Base-by-base conservation (phyloP, 2,113 vertebrate species). In the Neomonachus schauinslandi region DNA sequence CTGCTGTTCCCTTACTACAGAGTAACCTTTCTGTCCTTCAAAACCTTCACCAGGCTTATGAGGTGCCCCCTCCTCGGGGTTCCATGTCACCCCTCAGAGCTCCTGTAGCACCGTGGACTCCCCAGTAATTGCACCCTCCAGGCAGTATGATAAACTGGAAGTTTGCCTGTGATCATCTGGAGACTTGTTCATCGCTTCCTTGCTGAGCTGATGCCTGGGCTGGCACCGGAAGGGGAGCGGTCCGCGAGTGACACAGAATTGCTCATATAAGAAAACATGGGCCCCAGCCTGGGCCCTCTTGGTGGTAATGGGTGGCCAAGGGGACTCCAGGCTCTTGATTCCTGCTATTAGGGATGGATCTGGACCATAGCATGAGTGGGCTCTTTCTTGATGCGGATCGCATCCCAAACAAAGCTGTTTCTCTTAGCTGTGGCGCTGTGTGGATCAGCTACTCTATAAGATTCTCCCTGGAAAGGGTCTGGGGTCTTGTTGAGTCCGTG, bases 141-240 rank as follows among this genome's bases (percentile, higher is more conserved):
- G 21, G 63, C 19, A 65, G 53, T 15, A 0, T 3, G 7, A 33
- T n/a, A 26, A 26, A n/a, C 28, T 0, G 0, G 53, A 80, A 36
- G 42, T 72, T 26, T 33, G 12, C 1, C 46, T 22, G 16, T 18
- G 95, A 55, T 3, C 28, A 46, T 15, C 57, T 39, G 28, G 7
- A 21, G 39, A 51, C 39, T 26, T n/a, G 59, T 36, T 31, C 4
- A 24, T 57, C 19, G 21, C 24, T 46, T 61, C 12, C 16, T 51
- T 3, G 7, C 53, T 51, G 14, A 26, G 71, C 71, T 7, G 81
- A 28, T 2, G 53, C 28, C 84, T 63, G 57, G 13, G 26, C 31
- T 80, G 82, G 72, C 28, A 15, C 57, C 31, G 7, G 36, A 57
- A 51, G 18, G 15, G 26, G n/a, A 63, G 31, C 10, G 24, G 76